These are phyloP conservation scores for Etheostoma perlongum DNA, from an alignment of 2,797 vertebrate genomes.

Conservation along the genomic window DNA sequence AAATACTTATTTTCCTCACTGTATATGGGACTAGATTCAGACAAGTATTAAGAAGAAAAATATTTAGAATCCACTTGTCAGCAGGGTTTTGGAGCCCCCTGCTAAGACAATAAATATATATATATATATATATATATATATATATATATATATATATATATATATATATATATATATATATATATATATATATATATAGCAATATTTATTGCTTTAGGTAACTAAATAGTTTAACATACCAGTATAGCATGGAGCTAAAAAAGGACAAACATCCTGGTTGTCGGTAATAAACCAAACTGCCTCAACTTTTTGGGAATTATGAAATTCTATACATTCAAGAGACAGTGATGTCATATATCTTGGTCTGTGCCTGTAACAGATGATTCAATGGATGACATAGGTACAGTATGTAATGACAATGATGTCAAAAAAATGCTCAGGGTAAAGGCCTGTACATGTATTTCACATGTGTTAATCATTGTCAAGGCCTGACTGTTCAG, in stretches of 20 bases:
- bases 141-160: too few relatives aligned
- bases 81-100: not conserved
- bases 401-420: not conserved
- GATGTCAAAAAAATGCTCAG: constrained; percentile 8
- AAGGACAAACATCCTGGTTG: constrained; percentile 6
- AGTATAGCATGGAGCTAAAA: not conserved
- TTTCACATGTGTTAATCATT: not conserved
- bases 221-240: not conserved
- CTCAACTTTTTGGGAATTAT: not conserved
- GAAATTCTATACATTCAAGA: not conserved
- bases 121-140: too few relatives aligned
- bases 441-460: not conserved
- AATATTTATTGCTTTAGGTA: not conserved
- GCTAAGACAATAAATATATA: not conserved
- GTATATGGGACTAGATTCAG: not conserved
- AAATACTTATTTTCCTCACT: too few relatives aligned
- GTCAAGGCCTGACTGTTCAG: not conserved
- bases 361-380: not conserved
- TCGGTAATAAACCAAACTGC: not conserved
- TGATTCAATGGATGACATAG: not conserved
- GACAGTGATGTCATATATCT: not conserved
- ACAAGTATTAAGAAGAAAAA: constrained; percentile 24
- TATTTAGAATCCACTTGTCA: constrained; percentile 17
- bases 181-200: too few relatives aligned
- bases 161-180: too few relatives aligned